Base-by-base conservation (phyloP, 2,113 vertebrate genomes). In the Hyperopisus bebe region DNA sequence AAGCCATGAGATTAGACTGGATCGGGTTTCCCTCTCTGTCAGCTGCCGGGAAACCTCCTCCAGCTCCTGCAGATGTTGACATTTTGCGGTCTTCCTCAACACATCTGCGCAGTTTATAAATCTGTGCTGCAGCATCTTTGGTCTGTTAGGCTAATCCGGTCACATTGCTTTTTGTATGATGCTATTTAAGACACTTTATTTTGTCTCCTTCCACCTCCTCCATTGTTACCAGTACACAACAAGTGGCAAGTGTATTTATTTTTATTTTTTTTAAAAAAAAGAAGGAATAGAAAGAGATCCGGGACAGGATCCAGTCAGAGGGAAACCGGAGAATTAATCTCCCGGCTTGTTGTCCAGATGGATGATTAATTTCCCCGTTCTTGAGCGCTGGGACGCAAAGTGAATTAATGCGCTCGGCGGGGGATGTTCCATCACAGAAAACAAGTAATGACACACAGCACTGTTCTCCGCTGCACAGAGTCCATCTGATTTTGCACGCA, bases 231-330 rank as follows among this genome's bases (percentile, higher is more conserved):
- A 17, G 35, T 19, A 42, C 74, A 80, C 74, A 80, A 80, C 74
- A 80, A 80, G 70, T 42, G 70, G 70, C 27, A 77, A 42, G 35
- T 80, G 74, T 42, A 51, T 44, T 44, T 44, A 5, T 44, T 44
- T 5, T 5, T 5, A 0, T 5, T 44, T 44, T 44, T 44, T 44
- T 44, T 31, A 62, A 70, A 5, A 35, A 74, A 17, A 77, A 17
- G 3, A 80, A 19, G 3, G 8, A 70, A 13, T 3, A 13, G n/a
- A 70, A 70, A 4, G 62, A 55, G 35, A 51, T 51, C 84, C 35
- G 9, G 74, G 55, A 84, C 44, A 88, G 62, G 62, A 87, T 89
- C 88, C 88, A 89, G 77, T 90, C 85, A 90, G n/a, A 55, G 88
- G 27, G 39, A 90, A 58, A 48, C 83, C 21, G 85, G 62, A 39